phyloP scores from a whole-genome alignment of 2,888 invertebrate species.

The Mythimna lalbum region DNA sequence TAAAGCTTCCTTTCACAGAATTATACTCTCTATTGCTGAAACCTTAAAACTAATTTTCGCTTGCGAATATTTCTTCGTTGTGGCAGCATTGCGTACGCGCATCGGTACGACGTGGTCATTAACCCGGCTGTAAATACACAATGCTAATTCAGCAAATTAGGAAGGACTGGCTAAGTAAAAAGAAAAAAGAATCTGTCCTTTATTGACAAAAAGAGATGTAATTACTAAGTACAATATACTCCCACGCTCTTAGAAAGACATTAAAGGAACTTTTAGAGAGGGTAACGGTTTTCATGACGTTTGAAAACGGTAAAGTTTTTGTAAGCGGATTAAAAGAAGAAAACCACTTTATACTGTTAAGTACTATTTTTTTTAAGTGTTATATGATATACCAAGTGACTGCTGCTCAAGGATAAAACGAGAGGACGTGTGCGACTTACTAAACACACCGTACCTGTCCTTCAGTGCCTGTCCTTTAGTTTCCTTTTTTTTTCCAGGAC shows the following conservation, averaged over 20 bases:
- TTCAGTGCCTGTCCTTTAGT: too few species aligned
- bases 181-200: conserved; percentile 20
- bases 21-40: conserved; percentile 24
- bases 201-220: conserved; percentile 34
- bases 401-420: too few species aligned
- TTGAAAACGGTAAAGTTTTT: neutral
- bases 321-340: neutral
- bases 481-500: too few species aligned
- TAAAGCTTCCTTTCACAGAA: conserved; percentile 11
- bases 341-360: too few species aligned
- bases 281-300: neutral
- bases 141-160: conserved; percentile 68
- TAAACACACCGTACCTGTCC: too few species aligned
- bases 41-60: conserved; percentile 24
- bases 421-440: too few species aligned
- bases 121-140: conserved; percentile 66
- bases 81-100: conserved; percentile 55
- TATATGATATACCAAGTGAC: too few species aligned
- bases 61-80: conserved; percentile 16
- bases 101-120: conserved; percentile 66
- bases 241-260: neutral
- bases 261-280: neutral
- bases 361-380: too few species aligned
- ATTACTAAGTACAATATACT: conserved; percentile 9
- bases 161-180: conserved; percentile 59